Conservation (phyloP, 2,113 vertebrate species). For the Phyllostomus hastatus region DNA sequence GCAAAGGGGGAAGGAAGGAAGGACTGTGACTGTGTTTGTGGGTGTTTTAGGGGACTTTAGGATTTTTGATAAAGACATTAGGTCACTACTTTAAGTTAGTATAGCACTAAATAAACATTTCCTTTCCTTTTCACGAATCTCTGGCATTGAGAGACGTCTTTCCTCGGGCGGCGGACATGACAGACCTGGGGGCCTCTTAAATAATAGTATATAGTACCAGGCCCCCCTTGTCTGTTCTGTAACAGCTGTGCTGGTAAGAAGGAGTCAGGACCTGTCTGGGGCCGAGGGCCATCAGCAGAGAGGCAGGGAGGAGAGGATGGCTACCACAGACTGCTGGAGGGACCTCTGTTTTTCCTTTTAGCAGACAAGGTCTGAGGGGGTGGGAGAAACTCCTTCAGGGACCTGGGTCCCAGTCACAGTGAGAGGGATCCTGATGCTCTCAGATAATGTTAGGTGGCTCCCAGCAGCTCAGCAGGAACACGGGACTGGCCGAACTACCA, state of each 20-base stretch:
- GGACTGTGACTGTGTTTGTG: too few species aligned
- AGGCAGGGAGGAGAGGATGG: not conserved
- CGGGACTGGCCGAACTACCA: not conserved
- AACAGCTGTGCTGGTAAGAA: not conserved
- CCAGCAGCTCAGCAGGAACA: not conserved
- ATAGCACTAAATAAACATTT: too few species aligned
- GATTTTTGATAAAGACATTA: too few species aligned
- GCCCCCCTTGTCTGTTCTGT: too few species aligned
- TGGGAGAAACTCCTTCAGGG: not conserved
- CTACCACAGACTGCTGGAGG: not conserved
- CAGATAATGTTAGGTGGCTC: not conserved
- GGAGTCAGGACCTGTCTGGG: not conserved
- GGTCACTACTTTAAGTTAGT: too few species aligned
- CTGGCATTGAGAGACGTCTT: too few species aligned
- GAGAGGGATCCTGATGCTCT: not conserved
- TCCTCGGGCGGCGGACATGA: too few species aligned
- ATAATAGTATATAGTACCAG: too few species aligned
- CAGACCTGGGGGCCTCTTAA: too few species aligned
- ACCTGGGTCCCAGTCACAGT: not conserved
- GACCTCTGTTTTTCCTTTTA: not conserved
- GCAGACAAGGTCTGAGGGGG: not conserved
- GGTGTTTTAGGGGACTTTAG: too few species aligned
- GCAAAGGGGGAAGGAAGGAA: too few species aligned
- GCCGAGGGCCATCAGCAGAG: not conserved
- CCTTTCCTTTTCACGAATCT: too few species aligned